Evolutionary conservation across 2,797 vertebrate genomes (phyloP).

Genomic region (Urosaurus nigricauda): DNA sequence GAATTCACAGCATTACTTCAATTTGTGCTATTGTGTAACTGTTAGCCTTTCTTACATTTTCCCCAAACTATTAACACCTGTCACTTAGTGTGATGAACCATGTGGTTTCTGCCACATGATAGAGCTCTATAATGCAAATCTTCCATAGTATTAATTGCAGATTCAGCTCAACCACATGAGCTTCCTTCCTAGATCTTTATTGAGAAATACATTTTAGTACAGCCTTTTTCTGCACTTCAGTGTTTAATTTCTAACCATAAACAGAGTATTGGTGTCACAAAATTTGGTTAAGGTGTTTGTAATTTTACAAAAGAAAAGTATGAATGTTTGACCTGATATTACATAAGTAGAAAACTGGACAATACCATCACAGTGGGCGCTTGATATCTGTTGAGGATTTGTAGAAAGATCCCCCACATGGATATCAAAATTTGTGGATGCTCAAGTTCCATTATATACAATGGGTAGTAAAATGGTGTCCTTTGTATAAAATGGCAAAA

Average conservation of each 20-base stretch:
- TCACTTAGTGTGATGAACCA: not conserved
- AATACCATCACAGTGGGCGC: not conserved
- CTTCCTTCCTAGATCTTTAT: not conserved
- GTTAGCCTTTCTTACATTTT: no score
- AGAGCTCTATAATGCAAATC: not conserved
- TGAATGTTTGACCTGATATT: conserved; percentile 1
- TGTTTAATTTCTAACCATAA: not conserved
- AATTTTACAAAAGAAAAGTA: not conserved
- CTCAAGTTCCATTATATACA: no score
- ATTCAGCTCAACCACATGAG: not conserved
- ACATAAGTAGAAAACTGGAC: not conserved
- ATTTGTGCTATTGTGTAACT: no score
- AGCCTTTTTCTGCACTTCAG: not conserved
- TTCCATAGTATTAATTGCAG: not conserved
- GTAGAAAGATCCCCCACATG: no score
- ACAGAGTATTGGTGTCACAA: not conserved
- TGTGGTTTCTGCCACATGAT: not conserved
- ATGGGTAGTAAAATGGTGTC: no score
- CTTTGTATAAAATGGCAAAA: no score
- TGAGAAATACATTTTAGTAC: not conserved
- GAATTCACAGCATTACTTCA: not conserved
- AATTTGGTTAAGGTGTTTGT: not conserved
- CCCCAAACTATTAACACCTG: not conserved
- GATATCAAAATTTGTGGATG: no score
- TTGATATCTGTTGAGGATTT: no score